Conservation (phyloP, 2,888 invertebrate species). For the Dolomedes plantarius region DNA sequence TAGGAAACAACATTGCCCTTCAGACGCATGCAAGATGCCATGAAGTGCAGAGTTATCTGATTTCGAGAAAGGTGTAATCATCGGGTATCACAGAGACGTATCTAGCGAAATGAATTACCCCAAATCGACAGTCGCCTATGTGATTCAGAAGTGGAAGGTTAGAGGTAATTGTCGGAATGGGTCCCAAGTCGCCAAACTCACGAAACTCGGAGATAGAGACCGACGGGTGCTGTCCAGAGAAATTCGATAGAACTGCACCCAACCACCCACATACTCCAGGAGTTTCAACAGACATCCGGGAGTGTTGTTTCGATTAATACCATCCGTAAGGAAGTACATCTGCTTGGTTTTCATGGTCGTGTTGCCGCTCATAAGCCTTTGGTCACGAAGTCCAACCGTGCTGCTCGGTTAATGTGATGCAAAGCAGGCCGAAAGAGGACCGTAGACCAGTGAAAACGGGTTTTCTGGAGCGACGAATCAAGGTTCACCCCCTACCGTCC, state of each 20-base stretch:
- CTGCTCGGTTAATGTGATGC: not conserved
- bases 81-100: not conserved
- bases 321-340: not conserved
- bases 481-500: not conserved
- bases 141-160: not conserved
- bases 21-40: not conserved
- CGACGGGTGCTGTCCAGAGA: not conserved
- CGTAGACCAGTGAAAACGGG: not conserved
- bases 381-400: not conserved
- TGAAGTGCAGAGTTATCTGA: not conserved
- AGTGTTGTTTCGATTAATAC: not conserved
- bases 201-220: not conserved
- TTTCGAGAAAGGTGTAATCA: not conserved
- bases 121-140: not conserved
- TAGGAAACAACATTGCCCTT: not conserved
- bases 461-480: conserved; percentile 23
- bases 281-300: not conserved
- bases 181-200: not conserved
- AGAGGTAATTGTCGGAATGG: not conserved
- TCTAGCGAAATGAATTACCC: not conserved
- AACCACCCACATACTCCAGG: not conserved
- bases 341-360: no score
- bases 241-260: not conserved
- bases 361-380: not conserved
- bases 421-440: not conserved